These are phyloP conservation scores for Diachrysia chrysitis DNA, from an alignment of 2,888 invertebrate species.

Conservation along the genomic window DNA sequence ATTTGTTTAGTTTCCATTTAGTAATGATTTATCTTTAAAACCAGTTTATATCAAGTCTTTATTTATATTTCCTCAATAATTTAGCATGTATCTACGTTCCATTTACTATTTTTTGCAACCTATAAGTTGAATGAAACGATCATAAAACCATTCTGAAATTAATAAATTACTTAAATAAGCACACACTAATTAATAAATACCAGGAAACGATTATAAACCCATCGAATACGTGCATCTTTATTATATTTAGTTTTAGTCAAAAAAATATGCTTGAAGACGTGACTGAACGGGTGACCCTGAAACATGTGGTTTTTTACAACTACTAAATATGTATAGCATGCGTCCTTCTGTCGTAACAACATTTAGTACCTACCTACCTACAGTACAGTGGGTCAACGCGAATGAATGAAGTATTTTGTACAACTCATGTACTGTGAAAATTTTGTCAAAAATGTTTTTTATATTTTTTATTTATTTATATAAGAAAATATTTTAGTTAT, in stretches of 20 bases:
- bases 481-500: too few relatives aligned
- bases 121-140: background rate
- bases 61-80: too few relatives aligned
- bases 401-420: constrained; percentile 28
- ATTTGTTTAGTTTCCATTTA: too few relatives aligned
- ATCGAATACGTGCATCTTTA: background rate
- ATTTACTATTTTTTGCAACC: too few relatives aligned
- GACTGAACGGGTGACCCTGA: constrained; percentile 55
- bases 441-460: background rate
- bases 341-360: constrained; percentile 44
- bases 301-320: constrained; percentile 40
- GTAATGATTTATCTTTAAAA: too few relatives aligned
- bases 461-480: too few relatives aligned
- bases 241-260: constrained; percentile 31
- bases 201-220: constrained; percentile 12
- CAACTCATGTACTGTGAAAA: background rate
- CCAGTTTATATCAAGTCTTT: too few relatives aligned
- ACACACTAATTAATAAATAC: background rate
- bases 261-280: constrained; percentile 39
- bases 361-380: too few relatives aligned
- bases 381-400: constrained; percentile 21
- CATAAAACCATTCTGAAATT: background rate
- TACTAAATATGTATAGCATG: constrained; percentile 43
- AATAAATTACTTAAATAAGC: background rate
- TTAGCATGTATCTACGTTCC: too few relatives aligned